Evolutionary conservation across 2,888 invertebrate genomes (phyloP).

Genomic region (Lasioglossum villosulum): DNA sequence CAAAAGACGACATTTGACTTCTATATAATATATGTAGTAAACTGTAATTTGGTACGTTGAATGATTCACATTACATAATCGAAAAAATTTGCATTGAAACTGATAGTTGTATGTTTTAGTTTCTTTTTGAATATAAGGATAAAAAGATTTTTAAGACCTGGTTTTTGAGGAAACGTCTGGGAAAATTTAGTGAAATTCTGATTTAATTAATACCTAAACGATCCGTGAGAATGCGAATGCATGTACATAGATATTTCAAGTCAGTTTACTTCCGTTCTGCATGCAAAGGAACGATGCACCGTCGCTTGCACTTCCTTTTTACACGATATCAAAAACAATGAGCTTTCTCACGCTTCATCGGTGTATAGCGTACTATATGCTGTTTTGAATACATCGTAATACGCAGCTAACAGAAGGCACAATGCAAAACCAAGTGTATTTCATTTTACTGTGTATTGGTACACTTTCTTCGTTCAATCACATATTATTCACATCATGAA

Average conservation of each 20-base stretch:
- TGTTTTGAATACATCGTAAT: constrained; percentile 43
- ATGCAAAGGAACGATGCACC: constrained; percentile 25
- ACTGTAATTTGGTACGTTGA: background rate
- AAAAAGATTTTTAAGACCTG: too few species aligned
- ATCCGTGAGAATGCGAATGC: constrained; percentile 29
- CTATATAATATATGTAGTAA: background rate
- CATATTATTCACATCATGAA: too few species aligned
- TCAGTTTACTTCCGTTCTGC: constrained; percentile 31
- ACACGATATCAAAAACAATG: constrained; percentile 61
- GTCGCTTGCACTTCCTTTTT: constrained; percentile 51
- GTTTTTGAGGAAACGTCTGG: background rate
- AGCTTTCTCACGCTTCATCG: constrained; percentile 59
- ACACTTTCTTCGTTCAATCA: background rate
- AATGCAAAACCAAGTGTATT: background rate
- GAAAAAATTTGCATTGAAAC: background rate
- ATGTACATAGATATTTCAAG: constrained; percentile 13
- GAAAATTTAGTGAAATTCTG: background rate
- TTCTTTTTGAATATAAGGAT: background rate
- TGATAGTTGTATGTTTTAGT: background rate
- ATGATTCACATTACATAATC: background rate
- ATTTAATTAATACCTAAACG: background rate
- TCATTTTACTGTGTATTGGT: background rate
- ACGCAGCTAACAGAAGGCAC: background rate
- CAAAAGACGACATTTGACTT: background rate
- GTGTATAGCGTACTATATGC: constrained; percentile 17